Base-by-base conservation (phyloP, 2,888 invertebrate genomes). In the Abrostola triplasia region DNA sequence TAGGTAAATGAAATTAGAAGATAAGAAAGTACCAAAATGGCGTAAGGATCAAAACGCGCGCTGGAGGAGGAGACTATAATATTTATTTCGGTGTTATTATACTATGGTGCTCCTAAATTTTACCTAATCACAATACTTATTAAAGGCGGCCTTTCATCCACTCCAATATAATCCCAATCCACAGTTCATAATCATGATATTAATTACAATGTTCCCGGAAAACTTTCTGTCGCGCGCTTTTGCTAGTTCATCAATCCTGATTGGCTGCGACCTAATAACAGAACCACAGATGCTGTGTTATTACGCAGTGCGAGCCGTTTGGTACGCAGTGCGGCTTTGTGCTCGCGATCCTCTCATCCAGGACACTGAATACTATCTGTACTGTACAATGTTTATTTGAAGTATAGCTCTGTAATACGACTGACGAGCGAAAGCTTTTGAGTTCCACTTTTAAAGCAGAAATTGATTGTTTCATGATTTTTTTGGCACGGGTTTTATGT, bases 211-310 rank as follows among this genome's bases (percentile, higher is more conserved):
- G 44, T 12, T 13, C 9, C 9, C 24, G 4, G 24, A 1, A 24
- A 24, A 47, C 44, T 47, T 47, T 47, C 44, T 47, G 44, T 13
- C 44, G 9, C 8, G 5, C n/a, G 11, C 8, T 9, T 24, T 47
- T 13, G 44, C 44, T 24, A 24, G 44, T 8, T 47, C 44, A 47
- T 47, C 44, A 47, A 13, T 24, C 44, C 44, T 8, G 44, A 47
- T 47, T 47, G 44, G 44, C 44, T 47, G 44, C 24, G 44, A 13
- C 13, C 44, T 47, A 47, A 47, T 47, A 47, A 47, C 44, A 47
- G 9, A 13, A 47, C 44, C 44, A 47, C 44, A 47, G 13, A 47
- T 47, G 44, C 5, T 40, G 40, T 13, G 44, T 44, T 47, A 47
- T 47, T 24, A 47, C 44, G 44, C 44, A 47, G 44, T 47, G 13